Evolutionary conservation across 2,797 vertebrate species (phyloP), one percentile per base, ranked within the genome.

Genomic region (Onychomys leucogaster): DNA sequence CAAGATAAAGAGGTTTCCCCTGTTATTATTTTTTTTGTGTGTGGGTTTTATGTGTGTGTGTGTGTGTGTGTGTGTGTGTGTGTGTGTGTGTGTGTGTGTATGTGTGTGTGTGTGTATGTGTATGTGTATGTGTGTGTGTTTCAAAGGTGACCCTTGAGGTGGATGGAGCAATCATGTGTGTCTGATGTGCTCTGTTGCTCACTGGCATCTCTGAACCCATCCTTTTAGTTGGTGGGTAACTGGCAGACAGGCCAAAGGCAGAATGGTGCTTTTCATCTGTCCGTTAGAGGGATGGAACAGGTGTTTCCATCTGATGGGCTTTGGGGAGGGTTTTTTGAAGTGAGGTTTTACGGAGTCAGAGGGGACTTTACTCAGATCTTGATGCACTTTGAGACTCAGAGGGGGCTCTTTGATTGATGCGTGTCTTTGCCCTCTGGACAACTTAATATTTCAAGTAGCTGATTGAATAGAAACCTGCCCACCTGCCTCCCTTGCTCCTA

Each of bases 181-280:
- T 88, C 32, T 75, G 69, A 93, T 95, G 76, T 76, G 55, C 63
- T 77, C 86, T 32, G 0, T 0, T 65, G 57, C 23, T 80, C 65
- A 14, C 37, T 75, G 80, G 91, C 84, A n/a, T 84, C 92, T 63
- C 87, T 10, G 34, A 93, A 75, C 84, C 59, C 12, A 0, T 63
- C 43, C 86, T 94, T 95, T 90, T 90, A 95, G 94, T 86, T 69
- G 88, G 92, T 80, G 84, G 88, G 92, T 86, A 85, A 21, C 94
- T 92, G 88, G 91, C 94, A 94, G 91, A 67, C 49, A 67, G 93
- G 87, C 95, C 96, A 92, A 89, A 92, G 93, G 91, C 96, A 41
- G 75, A 97, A 90, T 8, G 92, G 95, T 94, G 95, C 96, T 97
- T 95, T 97, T 80, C 32, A 75, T 88, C 93, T 59, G 4, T 87